These are phyloP conservation scores for Puntigrus tetrazona DNA, from an alignment of 2,113 vertebrate genomes.

Conservation along the genomic window DNA sequence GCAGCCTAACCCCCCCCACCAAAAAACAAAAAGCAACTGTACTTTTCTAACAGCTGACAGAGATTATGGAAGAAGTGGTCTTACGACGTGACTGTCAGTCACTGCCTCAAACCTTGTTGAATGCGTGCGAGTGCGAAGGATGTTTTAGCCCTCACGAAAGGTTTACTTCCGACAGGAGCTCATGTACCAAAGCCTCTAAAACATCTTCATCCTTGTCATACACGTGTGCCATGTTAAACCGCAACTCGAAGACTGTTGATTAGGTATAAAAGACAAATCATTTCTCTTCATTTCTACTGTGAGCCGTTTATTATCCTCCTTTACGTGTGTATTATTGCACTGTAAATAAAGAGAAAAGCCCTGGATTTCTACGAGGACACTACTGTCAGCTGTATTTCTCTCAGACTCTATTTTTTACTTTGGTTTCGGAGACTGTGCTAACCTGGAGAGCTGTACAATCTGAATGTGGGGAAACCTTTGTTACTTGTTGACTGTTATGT, in stretches of 20 bases:
- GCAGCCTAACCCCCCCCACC: background rate
- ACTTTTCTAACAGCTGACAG: conserved; percentile 17
- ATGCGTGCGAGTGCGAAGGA: background rate
- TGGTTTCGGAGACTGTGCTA: conserved; percentile 66
- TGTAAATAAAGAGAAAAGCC: conserved; percentile 67
- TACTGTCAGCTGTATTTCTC: conserved; percentile 69
- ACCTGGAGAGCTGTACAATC: conserved; percentile 60
- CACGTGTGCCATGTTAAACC: conserved; percentile 70
- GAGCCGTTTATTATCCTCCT: conserved; percentile 63
- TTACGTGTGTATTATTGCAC: conserved; percentile 65
- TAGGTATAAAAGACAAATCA: conserved; percentile 65
- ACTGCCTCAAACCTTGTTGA: conserved; percentile 36
- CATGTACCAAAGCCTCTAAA: conserved; percentile 77
- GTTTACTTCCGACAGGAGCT: conserved; percentile 71
- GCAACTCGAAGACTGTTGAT: conserved; percentile 77
- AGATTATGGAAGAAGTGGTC: conserved; percentile 16
- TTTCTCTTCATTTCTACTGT: conserved; percentile 70
- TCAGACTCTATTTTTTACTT: conserved; percentile 75
- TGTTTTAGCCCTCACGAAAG: conserved; percentile 48
- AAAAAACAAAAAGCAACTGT: background rate
- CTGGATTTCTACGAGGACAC: conserved; percentile 71
- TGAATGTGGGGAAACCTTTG: conserved; percentile 69
- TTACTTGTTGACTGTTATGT: conserved; percentile 78
- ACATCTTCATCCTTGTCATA: conserved; percentile 67
- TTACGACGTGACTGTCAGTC: conserved; percentile 4